phyloP scores from a whole-genome alignment of 2,113 vertebrate species.

The Mugil cephalus region DNA sequence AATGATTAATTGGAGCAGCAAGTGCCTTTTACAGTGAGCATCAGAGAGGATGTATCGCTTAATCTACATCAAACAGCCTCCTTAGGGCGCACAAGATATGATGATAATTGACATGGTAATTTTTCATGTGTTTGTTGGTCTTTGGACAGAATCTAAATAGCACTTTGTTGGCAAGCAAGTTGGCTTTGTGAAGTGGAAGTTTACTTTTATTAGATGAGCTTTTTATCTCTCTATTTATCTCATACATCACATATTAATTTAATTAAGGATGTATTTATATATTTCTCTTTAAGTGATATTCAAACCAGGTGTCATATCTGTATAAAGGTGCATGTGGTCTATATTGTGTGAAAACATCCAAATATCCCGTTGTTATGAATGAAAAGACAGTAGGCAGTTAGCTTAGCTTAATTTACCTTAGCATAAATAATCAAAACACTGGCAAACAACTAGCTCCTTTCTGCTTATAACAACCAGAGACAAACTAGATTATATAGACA shows the following conservation, averaged over 20 bases:
- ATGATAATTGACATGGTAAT: background rate
- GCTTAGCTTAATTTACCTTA: too few relatives aligned
- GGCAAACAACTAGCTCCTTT: too few relatives aligned
- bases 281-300: too few relatives aligned
- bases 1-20: conserved; percentile 45
- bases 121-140: conserved; percentile 1
- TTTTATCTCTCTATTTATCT: background rate
- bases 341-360: too few relatives aligned
- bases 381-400: too few relatives aligned
- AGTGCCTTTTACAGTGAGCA: conserved; percentile 27
- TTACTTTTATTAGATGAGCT: conserved; percentile 1
- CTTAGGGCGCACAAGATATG: background rate
- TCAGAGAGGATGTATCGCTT: conserved; percentile 16
- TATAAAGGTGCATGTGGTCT: too few relatives aligned
- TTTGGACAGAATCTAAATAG: background rate
- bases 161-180: background rate
- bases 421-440: too few relatives aligned
- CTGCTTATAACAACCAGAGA: too few relatives aligned
- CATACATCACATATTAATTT: background rate
- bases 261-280: too few relatives aligned
- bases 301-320: too few relatives aligned
- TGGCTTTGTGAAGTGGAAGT: conserved; percentile 1
- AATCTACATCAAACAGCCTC: conserved; percentile 18
- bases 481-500: too few relatives aligned
- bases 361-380: too few relatives aligned